Evolutionary conservation across 2,888 invertebrate genomes (phyloP).

Genomic region (Tetropium fuscum): DNA sequence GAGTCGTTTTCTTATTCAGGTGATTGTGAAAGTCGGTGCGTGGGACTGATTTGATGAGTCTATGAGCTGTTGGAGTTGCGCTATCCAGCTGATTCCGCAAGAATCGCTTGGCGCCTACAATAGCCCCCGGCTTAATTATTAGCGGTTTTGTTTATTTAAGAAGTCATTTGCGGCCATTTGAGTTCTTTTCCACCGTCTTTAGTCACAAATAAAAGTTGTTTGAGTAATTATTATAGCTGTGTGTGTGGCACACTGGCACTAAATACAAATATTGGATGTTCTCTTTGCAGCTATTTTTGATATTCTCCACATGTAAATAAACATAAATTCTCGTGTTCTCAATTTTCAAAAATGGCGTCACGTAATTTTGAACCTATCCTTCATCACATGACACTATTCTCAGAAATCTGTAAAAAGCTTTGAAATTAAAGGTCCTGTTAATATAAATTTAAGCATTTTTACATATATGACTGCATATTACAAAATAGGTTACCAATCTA

Average conservation of each 20-base stretch:
- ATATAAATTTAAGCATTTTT: too few relatives aligned
- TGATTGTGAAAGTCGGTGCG: constrained; percentile 52
- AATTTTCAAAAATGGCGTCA: too few relatives aligned
- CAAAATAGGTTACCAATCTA: too few relatives aligned
- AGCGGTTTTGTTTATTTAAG: constrained; percentile 37
- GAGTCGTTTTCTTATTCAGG: constrained; percentile 52
- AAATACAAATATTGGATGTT: constrained; percentile 6
- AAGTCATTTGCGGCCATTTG: constrained; percentile 5
- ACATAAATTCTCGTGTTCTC: too few relatives aligned
- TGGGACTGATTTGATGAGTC: constrained; percentile 51
- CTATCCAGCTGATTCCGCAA: constrained; percentile 48
- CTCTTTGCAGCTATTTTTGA: not conserved
- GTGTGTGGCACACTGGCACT: not conserved
- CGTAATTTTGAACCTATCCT: too few relatives aligned
- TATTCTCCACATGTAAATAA: too few relatives aligned
- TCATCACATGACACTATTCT: too few relatives aligned
- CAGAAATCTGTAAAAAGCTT: too few relatives aligned
- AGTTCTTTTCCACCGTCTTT: not conserved
- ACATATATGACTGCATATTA: too few relatives aligned
- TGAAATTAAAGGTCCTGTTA: too few relatives aligned
- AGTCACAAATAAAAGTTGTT: constrained; percentile 1
- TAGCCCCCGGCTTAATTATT: constrained; percentile 43
- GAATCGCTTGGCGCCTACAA: constrained; percentile 48
- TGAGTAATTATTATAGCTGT: constrained; percentile 13
- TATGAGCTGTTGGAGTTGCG: constrained; percentile 49